phyloP scores from a whole-genome alignment of 2,888 invertebrate species.

The Drosophila affinis region DNA sequence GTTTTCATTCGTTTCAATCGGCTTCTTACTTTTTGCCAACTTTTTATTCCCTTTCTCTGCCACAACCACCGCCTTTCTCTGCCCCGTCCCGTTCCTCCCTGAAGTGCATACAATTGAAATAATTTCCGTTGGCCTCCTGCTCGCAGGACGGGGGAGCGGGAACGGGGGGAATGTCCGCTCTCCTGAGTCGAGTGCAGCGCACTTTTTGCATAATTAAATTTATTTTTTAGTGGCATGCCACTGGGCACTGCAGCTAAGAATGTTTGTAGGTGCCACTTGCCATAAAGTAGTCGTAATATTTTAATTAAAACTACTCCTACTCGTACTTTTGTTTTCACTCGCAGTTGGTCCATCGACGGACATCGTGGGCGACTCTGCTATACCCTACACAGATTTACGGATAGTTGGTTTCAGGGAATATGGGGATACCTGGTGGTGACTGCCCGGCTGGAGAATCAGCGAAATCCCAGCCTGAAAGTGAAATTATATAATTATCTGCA shows the following conservation, averaged over 20 bases:
- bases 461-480: constrained; percentile 39
- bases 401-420: not conserved
- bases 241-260: constrained; percentile 12
- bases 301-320: constrained; percentile 66
- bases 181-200: constrained; percentile 60
- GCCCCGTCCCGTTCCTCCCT: constrained; percentile 44
- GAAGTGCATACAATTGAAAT: constrained; percentile 81
- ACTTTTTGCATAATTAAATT: constrained; percentile 79
- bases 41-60: constrained; percentile 22
- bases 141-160: not conserved
- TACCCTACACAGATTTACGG: not conserved
- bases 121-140: constrained; percentile 71
- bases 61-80: not conserved
- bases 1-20: constrained; percentile 46
- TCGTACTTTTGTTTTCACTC: constrained; percentile 48
- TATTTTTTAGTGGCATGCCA: constrained; percentile 70
- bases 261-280: constrained; percentile 24
- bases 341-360: not conserved
- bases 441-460: not conserved
- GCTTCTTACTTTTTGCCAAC: constrained; percentile 36
- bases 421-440: too few relatives aligned
- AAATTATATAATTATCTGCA: constrained; percentile 59
- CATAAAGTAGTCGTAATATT: constrained; percentile 65
- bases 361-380: not conserved
- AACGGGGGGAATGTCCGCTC: constrained; percentile 5